Base-by-base conservation (phyloP, 2,113 vertebrate genomes). In the Notothenia coriiceps region DNA sequence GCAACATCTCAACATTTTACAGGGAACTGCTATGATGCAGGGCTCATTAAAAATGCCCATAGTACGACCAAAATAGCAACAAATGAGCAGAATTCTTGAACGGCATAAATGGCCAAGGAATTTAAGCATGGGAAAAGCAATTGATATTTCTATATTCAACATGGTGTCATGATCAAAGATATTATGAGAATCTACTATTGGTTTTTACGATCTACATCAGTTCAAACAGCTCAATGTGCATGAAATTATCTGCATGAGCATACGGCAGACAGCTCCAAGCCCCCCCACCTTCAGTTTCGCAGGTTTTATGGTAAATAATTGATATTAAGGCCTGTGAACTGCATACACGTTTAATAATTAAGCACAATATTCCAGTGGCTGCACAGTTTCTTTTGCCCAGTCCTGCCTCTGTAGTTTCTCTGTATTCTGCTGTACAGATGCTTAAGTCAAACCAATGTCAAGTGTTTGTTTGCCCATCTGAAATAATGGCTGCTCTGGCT, bases 381-480 rank as follows among this genome's bases (percentile, higher is more conserved):
- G 51, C 62, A 70, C 65, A 63, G 56, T 85, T 88, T 79, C 72
- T 69, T 70, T 10, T 54, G 64, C 69, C 47, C 74, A 67, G 57
- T 50, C 71, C 70, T 77, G 85, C 83, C 80, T 46, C 73, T 80
- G 77, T 77, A 80, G 82, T 66, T 84, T 25, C 35, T 83, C 82
- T 83, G 85, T 20, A 87, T 85, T 88, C 90, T 92, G 90, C 82
- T 84, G 68, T 86, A 83, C 91, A 93, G 91, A 93, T 94, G 92
- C 91, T 90, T 87, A 85, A 91, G 86, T 91, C 90, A 92, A 91
- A 93, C 92, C 81, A 91, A 84, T 87, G 92, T 93, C 88, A 93
- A 94, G 85, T 93, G 92, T 94, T 94, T 94, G 92, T 94, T 93
- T 92, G 92, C 88, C 88, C 89, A 72, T 93, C 86, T 93, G 89